Percentiles rank a stretch among this genome's conserved stretches.
Evolutionary conservation across 2,888 invertebrate genomes (phyloP).

Genomic region (Dryadula phaetusa): DNA sequence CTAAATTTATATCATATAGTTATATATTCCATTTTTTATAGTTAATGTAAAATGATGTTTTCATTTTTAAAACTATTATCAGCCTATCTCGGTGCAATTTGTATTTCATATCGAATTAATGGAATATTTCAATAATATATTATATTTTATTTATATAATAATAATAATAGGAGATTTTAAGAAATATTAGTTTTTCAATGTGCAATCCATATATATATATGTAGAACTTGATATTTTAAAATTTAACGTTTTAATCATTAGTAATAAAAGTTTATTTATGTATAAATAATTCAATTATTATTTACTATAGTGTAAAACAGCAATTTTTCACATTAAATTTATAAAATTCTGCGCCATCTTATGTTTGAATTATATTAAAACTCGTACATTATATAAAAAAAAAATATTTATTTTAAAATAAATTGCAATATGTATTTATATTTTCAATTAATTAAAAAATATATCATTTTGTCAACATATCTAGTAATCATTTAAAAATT

Average conservation of each 20-base stretch:
- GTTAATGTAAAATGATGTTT: neutral
- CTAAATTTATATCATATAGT: neutral
- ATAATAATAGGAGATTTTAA: neutral
- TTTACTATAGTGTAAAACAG: no score
- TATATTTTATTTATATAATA: neutral
- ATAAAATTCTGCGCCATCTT: slow-evolving; percentile 1
- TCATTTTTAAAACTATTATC: neutral
- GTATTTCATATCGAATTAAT: slow-evolving; percentile 2
- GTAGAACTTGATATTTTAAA: neutral
- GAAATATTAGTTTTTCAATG: neutral
- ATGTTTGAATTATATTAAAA: neutral
- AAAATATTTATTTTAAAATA: neutral
- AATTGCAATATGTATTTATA: neutral
- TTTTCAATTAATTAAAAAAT: slow-evolving; percentile 17
- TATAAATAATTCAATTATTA: no score
- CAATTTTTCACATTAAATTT: neutral
- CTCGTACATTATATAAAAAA: neutral
- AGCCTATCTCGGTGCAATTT: slow-evolving; percentile 8
- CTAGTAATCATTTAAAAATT: slow-evolving; percentile 8
- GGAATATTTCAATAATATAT: slow-evolving; percentile 8
- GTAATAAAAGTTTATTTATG: no score
- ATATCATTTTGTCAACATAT: slow-evolving; percentile 37
- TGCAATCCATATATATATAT: slow-evolving; percentile 6
- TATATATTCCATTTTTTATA: slow-evolving; percentile 8
- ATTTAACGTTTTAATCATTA: no score